phyloP scores from a whole-genome alignment of 1,140 invertebrate genomes.

The Brachionus plicatilis region DNA sequence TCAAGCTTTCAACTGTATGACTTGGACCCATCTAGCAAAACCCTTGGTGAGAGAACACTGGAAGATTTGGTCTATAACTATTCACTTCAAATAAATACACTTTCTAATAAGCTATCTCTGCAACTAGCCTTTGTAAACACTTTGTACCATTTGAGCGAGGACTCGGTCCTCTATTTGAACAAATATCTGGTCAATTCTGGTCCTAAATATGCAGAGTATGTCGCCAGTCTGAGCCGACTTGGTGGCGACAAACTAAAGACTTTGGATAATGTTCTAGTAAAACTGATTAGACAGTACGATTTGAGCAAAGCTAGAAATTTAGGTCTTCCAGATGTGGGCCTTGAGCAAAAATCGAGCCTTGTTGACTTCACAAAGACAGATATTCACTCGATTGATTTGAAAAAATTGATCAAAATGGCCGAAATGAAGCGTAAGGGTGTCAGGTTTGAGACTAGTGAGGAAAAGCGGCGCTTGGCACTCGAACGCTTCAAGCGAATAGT shows the following conservation, averaged over 20 bases:
- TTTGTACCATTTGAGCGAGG: not conserved
- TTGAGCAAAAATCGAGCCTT: not conserved
- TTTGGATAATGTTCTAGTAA: not conserved
- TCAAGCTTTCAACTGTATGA: not conserved
- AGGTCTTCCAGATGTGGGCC: not conserved
- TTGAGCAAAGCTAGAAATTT: not conserved
- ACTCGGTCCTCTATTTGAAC: not conserved
- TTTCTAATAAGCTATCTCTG: not conserved
- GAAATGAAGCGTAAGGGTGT: conserved; percentile 10
- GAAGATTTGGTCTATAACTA: not conserved
- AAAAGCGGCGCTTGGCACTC: conserved; percentile 1
- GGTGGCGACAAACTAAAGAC: not conserved
- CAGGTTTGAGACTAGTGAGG: not conserved
- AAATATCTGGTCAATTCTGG: not conserved
- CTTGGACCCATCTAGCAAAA: not conserved
- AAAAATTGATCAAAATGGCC: conserved; percentile 11
- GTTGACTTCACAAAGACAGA: not conserved
- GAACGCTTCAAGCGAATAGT: not conserved
- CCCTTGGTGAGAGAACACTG: not conserved
- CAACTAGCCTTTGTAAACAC: not conserved
- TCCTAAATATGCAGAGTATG: not conserved
- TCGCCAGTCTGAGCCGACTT: not conserved
- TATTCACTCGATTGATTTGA: not conserved
- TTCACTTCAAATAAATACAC: not conserved
- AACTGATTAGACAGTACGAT: not conserved